phyloP scores from a whole-genome alignment of 1,140 invertebrate genomes.

The Anoplophora glabripennis region DNA sequence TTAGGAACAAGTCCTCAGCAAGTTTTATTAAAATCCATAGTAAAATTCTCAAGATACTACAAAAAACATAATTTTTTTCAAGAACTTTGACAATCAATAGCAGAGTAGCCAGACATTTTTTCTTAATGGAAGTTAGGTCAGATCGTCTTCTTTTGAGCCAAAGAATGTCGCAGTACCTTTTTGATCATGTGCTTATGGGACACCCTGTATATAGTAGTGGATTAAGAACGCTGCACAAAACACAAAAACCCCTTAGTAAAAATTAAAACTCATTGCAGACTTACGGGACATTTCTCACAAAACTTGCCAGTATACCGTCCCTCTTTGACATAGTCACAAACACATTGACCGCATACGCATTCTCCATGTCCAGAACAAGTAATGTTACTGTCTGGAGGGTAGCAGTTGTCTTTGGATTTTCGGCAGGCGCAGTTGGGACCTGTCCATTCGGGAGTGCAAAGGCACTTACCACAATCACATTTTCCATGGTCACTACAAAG shows the following conservation, averaged over 20 bases:
- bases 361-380: constrained; percentile 62
- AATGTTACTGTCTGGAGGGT: constrained; percentile 51
- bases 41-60: too few relatives aligned
- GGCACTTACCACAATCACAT: constrained; percentile 66
- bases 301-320: constrained; percentile 58
- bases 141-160: too few relatives aligned
- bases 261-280: constrained; percentile 21
- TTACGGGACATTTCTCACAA: constrained; percentile 62
- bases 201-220: too few relatives aligned
- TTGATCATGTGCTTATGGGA: too few relatives aligned
- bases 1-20: too few relatives aligned
- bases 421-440: constrained; percentile 67
- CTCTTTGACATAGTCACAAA: constrained; percentile 54
- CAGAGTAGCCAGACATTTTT: too few relatives aligned
- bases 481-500: constrained; percentile 63
- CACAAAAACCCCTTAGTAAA: background rate
- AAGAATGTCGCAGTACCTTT: too few relatives aligned
- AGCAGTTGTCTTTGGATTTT: constrained; percentile 59
- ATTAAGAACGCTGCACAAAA: too few relatives aligned
- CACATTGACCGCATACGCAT: constrained; percentile 64
- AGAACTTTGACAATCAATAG: too few relatives aligned
- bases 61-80: too few relatives aligned
- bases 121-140: too few relatives aligned
- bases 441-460: constrained; percentile 59
- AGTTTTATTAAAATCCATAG: too few relatives aligned